phyloP scores from a whole-genome alignment of 2,113 vertebrate genomes.

The Amia ocellicauda region DNA sequence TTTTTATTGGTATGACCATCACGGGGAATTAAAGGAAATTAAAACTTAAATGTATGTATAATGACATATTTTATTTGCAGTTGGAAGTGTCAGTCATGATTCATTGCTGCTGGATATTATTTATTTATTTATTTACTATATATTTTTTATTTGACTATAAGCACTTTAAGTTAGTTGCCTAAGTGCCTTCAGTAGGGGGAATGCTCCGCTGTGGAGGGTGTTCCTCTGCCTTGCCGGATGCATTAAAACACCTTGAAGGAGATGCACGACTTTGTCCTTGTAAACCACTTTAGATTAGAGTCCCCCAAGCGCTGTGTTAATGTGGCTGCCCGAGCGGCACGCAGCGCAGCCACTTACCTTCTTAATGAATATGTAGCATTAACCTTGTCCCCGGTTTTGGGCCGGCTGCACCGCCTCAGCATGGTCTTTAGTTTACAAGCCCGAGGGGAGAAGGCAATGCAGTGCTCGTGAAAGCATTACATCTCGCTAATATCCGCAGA shows the following conservation, averaged over 20 bases:
- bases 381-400: background rate
- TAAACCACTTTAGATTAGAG: background rate
- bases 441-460: background rate
- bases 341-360: background rate
- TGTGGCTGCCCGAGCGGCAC: background rate
- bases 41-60: too few species aligned
- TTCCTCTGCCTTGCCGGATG: background rate
- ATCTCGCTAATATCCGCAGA: background rate
- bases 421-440: constrained; percentile 1
- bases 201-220: background rate
- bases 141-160: too few species aligned
- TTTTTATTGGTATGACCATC: too few species aligned
- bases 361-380: constrained; percentile 11
- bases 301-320: background rate
- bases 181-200: too few species aligned
- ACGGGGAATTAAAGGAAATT: too few species aligned
- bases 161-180: too few species aligned
- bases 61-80: too few species aligned
- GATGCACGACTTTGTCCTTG: background rate
- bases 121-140: too few species aligned
- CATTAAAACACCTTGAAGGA: constrained; percentile 3
- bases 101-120: too few species aligned
- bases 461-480: background rate
- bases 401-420: background rate
- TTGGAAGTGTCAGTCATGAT: too few species aligned